These are phyloP conservation scores for Gallinago solitaria DNA, from an alignment of 2,797 vertebrate genomes.

Conservation along the genomic window DNA sequence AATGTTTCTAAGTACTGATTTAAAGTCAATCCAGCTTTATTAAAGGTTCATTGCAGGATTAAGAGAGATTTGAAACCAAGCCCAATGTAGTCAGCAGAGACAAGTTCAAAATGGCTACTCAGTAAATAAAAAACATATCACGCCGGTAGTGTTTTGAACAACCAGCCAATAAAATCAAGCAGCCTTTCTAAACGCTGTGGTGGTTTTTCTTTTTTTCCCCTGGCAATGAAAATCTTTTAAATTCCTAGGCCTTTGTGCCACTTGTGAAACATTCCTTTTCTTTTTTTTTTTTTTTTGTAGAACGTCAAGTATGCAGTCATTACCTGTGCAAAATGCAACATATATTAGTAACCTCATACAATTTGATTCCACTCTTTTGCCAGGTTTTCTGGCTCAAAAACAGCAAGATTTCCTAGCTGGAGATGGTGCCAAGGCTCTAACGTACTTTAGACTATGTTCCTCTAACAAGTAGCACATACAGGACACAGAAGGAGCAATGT, in stretches of 20 bases:
- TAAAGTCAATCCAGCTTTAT: constrained; percentile 69
- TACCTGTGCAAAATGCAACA: neutral
- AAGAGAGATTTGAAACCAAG: constrained; percentile 73
- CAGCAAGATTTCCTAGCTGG: neutral
- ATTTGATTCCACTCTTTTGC: neutral
- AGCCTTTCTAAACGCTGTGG: neutral
- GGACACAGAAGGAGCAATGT: neutral
- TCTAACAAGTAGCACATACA: neutral
- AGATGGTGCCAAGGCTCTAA: neutral
- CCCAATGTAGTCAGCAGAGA: constrained; percentile 69
- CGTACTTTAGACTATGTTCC: neutral
- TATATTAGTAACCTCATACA: neutral
- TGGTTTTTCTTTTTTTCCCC: neutral
- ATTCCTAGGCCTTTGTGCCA: neutral
- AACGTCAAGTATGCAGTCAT: fast-evolving
- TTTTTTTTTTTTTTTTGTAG: neutral
- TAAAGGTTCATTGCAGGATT: constrained; percentile 77
- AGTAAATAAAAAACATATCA: constrained; percentile 53
- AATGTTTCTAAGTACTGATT: constrained; percentile 65
- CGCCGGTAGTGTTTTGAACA: constrained; percentile 36
- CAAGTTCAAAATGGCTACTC: constrained; percentile 68
- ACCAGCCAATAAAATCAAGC: constrained; percentile 17
- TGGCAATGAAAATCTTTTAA: neutral
- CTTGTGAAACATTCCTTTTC: neutral
- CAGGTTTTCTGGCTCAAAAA: neutral